Conservation (phyloP, 2,113 vertebrate species). For the Verasper variegatus region DNA sequence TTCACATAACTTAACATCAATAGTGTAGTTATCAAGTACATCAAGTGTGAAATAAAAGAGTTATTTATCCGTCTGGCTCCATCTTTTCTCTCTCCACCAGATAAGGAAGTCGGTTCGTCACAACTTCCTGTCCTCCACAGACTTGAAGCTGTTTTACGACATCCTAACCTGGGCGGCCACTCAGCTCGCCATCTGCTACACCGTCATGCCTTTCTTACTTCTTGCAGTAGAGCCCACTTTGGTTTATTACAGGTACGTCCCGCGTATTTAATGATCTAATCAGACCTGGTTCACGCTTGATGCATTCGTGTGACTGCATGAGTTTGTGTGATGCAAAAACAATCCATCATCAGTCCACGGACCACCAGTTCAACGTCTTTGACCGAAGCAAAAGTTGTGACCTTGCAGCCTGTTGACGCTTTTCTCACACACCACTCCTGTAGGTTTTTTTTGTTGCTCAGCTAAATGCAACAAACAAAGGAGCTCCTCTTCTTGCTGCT, state of each 20-base stretch:
- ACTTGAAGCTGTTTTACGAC: constrained; percentile 78
- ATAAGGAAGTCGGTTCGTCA: constrained; percentile 77
- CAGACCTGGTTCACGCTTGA: not conserved
- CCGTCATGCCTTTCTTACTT: constrained; percentile 84
- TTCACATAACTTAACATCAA: not conserved
- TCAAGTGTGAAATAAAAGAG: not conserved
- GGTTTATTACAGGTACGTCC: constrained; percentile 79
- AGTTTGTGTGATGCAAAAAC: no score
- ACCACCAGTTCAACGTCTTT: no score
- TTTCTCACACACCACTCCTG: no score
- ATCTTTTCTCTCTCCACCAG: constrained; percentile 48
- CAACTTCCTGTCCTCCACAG: constrained; percentile 69
- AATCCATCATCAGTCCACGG: no score
- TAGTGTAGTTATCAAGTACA: not conserved
- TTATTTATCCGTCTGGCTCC: not conserved
- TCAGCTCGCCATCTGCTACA: constrained; percentile 84
- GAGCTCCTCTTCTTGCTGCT: no score
- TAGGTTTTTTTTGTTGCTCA: no score
- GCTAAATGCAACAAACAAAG: no score
- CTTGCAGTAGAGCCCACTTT: constrained; percentile 77
- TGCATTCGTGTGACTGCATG: not conserved
- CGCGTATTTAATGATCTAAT: not conserved
- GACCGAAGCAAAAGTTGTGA: no score
- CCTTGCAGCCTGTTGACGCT: no score
- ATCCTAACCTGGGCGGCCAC: constrained; percentile 82